These are phyloP conservation scores for Hydrocynus forskahlii DNA, from an alignment of 2,797 vertebrate species.

Conservation along the genomic window DNA sequence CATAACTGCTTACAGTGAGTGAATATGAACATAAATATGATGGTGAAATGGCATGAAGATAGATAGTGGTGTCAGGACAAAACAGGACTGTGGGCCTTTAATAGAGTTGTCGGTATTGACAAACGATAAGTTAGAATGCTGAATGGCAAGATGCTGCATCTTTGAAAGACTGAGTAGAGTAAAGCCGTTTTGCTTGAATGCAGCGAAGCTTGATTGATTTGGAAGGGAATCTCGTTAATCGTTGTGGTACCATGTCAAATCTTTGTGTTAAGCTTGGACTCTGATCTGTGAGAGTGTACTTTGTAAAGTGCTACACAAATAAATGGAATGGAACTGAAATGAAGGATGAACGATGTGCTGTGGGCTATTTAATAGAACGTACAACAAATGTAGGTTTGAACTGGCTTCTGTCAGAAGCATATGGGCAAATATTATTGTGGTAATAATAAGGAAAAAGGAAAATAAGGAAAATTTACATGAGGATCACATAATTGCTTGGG, in stretches of 20 bases:
- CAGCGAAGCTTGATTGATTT: slow-evolving; percentile 3
- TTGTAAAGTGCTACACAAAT: neutral
- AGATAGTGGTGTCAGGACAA: slow-evolving; percentile 40
- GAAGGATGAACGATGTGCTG: neutral
- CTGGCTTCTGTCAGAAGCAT: neutral
- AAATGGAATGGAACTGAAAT: neutral
- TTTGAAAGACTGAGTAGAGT: slow-evolving; percentile 13
- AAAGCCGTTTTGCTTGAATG: neutral
- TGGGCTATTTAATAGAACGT: slow-evolving; percentile 1
- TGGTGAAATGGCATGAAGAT: slow-evolving; percentile 41
- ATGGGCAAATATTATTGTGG: neutral
- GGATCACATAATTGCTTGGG: neutral
- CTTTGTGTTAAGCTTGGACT: neutral
- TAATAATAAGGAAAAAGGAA: neutral
- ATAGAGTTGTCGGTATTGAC: slow-evolving; percentile 43
- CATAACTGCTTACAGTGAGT: slow-evolving; percentile 50
- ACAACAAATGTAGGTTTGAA: slow-evolving; percentile 10
- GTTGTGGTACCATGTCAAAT: neutral
- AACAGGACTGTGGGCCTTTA: slow-evolving; percentile 26
- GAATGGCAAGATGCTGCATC: neutral
- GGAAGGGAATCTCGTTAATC: neutral
- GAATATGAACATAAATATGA: slow-evolving; percentile 60
- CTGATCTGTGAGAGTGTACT: neutral
- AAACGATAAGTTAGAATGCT: slow-evolving; percentile 40
- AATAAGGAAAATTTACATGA: neutral